These are phyloP conservation scores for Sorex araneus DNA, from an alignment of 2,113 vertebrate species.

Conservation along the genomic window DNA sequence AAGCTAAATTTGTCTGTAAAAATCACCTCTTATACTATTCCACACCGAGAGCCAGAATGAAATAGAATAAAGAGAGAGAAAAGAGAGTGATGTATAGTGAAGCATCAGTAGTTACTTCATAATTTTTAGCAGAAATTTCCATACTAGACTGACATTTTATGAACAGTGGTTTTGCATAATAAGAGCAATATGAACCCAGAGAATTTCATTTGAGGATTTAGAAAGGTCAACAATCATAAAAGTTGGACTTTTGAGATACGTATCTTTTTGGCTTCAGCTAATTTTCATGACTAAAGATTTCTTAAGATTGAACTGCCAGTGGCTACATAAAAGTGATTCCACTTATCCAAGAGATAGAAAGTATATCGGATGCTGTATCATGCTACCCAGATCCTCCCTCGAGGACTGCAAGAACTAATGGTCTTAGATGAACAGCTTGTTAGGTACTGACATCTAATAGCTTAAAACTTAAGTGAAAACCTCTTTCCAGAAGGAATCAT, in stretches of 20 bases:
- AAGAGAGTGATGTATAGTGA: no score
- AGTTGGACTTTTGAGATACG: not conserved
- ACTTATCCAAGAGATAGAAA: not conserved
- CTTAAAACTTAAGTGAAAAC: not conserved
- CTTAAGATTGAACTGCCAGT: not conserved
- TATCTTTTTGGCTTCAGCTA: no score
- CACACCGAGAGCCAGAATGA: not conserved
- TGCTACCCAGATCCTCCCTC: not conserved
- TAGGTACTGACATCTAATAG: not conserved
- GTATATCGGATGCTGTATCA: not conserved
- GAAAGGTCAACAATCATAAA: not conserved
- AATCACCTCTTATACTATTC: not conserved
- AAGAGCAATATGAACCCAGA: not conserved
- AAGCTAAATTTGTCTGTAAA: slow-evolving; percentile 37
- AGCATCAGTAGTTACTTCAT: no score
- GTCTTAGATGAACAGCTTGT: not conserved
- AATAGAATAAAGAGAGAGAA: no score
- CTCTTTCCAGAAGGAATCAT: not conserved
- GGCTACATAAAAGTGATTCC: not conserved
- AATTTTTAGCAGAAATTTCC: no score
- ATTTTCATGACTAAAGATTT: no score
- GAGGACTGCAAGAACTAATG: not conserved
- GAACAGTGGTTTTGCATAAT: not conserved
- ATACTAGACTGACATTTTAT: not conserved
- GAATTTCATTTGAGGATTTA: not conserved